These are phyloP conservation scores for Dromococcyx pavoninus DNA, from an alignment of 2,797 vertebrate species.

Conservation along the genomic window DNA sequence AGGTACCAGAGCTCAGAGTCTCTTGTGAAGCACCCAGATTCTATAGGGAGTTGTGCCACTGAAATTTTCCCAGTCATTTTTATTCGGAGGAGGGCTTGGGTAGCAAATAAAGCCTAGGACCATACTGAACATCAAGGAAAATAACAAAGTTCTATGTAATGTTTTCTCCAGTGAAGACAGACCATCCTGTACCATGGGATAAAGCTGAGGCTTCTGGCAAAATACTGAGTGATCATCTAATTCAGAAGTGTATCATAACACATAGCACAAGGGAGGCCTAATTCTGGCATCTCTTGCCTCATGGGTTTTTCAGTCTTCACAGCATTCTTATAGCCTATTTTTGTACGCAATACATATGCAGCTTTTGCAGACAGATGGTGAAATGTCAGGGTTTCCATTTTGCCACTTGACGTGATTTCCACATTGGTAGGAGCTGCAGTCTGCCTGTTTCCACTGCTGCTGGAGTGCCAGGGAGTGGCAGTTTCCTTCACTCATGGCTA, in stretches of 20 bases:
- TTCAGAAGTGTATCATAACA: background rate
- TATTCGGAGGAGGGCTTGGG: background rate
- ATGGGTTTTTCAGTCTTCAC: background rate
- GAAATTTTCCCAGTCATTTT: background rate
- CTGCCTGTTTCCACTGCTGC: background rate
- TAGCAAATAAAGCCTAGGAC: background rate
- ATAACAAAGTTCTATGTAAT: background rate
- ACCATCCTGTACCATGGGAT: background rate
- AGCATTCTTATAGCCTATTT: constrained; percentile 13
- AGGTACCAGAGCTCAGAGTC: background rate
- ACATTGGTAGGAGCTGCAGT: background rate
- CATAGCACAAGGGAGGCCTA: background rate
- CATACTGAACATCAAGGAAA: background rate
- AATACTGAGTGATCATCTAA: background rate
- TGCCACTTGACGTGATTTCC: background rate
- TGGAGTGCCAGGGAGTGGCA: background rate
- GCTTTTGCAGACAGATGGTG: constrained; percentile 41
- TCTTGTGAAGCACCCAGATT: background rate
- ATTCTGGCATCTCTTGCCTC: constrained; percentile 24
- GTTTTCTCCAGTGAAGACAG: background rate
- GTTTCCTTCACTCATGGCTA: background rate
- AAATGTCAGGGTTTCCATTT: constrained; percentile 44
- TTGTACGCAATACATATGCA: background rate
- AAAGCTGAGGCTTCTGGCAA: background rate
- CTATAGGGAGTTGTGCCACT: background rate